These are phyloP conservation scores for Alectoris magna DNA, from an alignment of 2,797 vertebrate genomes.

Conservation along the genomic window DNA sequence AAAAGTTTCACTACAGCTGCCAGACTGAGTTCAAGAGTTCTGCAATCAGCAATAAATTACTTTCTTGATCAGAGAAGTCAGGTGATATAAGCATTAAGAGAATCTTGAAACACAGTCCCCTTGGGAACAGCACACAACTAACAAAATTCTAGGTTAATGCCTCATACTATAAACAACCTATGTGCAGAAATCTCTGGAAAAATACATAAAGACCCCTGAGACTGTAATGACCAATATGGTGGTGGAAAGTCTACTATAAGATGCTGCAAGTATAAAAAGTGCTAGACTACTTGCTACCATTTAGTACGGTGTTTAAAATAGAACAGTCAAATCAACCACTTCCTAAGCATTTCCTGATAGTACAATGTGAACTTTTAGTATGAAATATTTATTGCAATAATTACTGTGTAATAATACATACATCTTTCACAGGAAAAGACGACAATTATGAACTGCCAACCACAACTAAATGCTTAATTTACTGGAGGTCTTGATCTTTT, in stretches of 20 bases:
- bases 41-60: slow-evolving; percentile 81
- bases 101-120: slow-evolving; percentile 72
- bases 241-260: background rate
- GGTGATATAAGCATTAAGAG: slow-evolving; percentile 78
- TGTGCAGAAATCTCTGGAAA: slow-evolving; percentile 41
- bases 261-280: background rate
- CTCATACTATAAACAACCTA: slow-evolving; percentile 51
- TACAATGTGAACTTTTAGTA: slow-evolving; percentile 66
- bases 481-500: background rate
- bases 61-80: slow-evolving; percentile 81
- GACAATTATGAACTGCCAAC: slow-evolving; percentile 47
- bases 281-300: background rate
- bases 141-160: slow-evolving; percentile 54
- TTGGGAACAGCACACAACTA: slow-evolving; percentile 71
- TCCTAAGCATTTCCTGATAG: slow-evolving; percentile 59
- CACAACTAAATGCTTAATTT: background rate
- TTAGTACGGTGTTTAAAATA: slow-evolving; percentile 40
- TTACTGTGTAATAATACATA: slow-evolving; percentile 64
- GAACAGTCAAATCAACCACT: slow-evolving; percentile 66
- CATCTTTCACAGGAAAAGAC: slow-evolving; percentile 21
- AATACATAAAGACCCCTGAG: slow-evolving; percentile 61
- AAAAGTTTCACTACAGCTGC: slow-evolving; percentile 82
- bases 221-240: slow-evolving; percentile 60
- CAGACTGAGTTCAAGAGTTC: slow-evolving; percentile 82
- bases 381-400: slow-evolving; percentile 66